Conservation (phyloP, 2,797 vertebrate species). For the Epinephelus awoara region DNA sequence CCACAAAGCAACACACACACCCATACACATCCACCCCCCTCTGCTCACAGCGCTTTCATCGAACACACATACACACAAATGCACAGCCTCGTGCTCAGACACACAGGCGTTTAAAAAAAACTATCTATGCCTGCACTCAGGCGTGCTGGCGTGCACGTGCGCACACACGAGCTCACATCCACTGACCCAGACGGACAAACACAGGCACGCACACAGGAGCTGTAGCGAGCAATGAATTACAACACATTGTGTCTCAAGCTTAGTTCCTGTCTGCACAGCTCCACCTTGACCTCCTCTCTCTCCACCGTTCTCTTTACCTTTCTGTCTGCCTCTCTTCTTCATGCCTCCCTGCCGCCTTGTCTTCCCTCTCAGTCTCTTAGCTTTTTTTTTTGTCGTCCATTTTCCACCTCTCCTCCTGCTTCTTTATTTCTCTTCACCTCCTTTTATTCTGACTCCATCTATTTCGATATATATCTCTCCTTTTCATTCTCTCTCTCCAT, state of each 20-base stretch:
- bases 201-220: slow-evolving; percentile 73
- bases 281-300: slow-evolving; percentile 83
- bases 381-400: slow-evolving; percentile 51
- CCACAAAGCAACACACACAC: slow-evolving; percentile 91
- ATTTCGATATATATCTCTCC: slow-evolving; percentile 74
- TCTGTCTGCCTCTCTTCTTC: slow-evolving; percentile 71
- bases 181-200: slow-evolving; percentile 81
- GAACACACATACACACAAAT: slow-evolving; percentile 52
- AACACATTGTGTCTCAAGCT: slow-evolving; percentile 90
- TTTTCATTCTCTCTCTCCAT: slow-evolving; percentile 72
- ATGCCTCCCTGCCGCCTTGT: slow-evolving; percentile 70
- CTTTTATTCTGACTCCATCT: slow-evolving; percentile 75
- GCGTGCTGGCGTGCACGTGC: slow-evolving; percentile 55
- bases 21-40: slow-evolving; percentile 60
- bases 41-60: slow-evolving; percentile 88
- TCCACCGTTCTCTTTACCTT: slow-evolving; percentile 67
- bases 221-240: slow-evolving; percentile 96
- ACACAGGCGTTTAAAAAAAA: slow-evolving; percentile 62
- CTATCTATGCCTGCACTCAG: slow-evolving; percentile 68
- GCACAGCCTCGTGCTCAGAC: slow-evolving; percentile 60
- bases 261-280: slow-evolving; percentile 82
- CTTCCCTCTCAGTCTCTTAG: slow-evolving; percentile 46
- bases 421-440: slow-evolving; percentile 66
- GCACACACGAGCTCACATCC: slow-evolving; percentile 48
- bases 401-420: slow-evolving; percentile 61